Conservation (phyloP, 2,888 invertebrate species). For the Artemia sinica region DNA sequence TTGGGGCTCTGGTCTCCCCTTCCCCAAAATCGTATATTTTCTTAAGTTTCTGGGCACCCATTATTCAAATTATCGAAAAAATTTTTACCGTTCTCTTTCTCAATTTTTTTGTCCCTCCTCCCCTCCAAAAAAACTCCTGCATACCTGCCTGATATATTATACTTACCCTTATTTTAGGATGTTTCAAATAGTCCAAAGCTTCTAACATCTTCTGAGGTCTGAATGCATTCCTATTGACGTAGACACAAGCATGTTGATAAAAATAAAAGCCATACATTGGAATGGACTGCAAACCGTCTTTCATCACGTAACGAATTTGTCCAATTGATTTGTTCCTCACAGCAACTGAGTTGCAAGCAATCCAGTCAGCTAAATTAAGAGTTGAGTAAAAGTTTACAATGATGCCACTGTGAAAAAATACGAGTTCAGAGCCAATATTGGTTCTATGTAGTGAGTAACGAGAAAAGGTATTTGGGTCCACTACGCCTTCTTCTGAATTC, state of each 20-base stretch:
- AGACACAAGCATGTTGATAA: conserved; percentile 36
- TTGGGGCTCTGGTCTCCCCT: too few species aligned
- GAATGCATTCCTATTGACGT: conserved; percentile 35
- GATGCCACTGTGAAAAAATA: too few species aligned
- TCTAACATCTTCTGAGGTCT: conserved; percentile 31
- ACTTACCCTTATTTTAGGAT: conserved; percentile 28
- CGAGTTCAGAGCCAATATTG: too few species aligned
- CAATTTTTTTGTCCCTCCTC: too few species aligned
- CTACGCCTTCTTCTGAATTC: too few species aligned
- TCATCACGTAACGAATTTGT: conserved; percentile 36
- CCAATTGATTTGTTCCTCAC: conserved; percentile 33
- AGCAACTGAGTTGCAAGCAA: conserved; percentile 35
- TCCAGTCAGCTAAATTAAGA: conserved; percentile 35
- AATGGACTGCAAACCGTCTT: conserved; percentile 35
- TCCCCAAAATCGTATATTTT: too few species aligned
- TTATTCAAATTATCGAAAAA: conserved; percentile 1
- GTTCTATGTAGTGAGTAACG: too few species aligned
- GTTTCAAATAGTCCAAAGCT: conserved; percentile 29
- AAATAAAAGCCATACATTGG: conserved; percentile 38
- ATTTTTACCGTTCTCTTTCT: too few species aligned
- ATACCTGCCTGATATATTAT: background rate
- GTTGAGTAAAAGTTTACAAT: background rate
- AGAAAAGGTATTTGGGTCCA: too few species aligned
- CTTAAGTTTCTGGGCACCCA: too few species aligned
- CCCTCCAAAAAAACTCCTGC: too few species aligned